Percentiles rank a stretch among this genome's conserved stretches.
phyloP scores from a whole-genome alignment of 2,113 vertebrate genomes.

The Oreocharis arfaki region DNA sequence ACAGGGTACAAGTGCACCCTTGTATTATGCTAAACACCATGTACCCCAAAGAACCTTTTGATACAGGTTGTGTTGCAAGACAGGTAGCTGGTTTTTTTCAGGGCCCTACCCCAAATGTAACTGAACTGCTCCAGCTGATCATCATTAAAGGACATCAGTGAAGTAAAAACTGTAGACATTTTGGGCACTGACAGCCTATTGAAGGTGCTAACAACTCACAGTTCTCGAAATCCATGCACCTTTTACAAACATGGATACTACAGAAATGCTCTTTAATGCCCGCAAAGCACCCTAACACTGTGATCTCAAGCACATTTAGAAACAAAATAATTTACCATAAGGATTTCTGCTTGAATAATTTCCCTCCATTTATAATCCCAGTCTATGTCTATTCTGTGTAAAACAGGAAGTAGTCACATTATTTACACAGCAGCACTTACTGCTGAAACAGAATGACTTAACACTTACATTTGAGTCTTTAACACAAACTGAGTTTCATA shows the following conservation, averaged over 20 bases:
- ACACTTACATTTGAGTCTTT: background rate
- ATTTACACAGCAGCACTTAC: background rate
- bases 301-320: background rate
- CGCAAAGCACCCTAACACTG: background rate
- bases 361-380: background rate
- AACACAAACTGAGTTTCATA: background rate
- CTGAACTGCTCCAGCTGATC: background rate
- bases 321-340: background rate
- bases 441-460: background rate
- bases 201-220: background rate
- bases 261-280: background rate
- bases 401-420: background rate
- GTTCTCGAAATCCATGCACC: background rate
- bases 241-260: background rate
- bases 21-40: background rate
- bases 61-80: background rate
- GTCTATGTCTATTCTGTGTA: background rate
- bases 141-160: background rate
- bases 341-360: slow-evolving; percentile 23
- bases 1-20: background rate
- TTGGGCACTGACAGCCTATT: background rate
- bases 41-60: background rate
- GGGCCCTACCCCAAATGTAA: background rate
- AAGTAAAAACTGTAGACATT: background rate
- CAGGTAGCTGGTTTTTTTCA: background rate